Base-by-base conservation (phyloP, 1,140 invertebrate species). In the Brachionus rotundiformis region DNA sequence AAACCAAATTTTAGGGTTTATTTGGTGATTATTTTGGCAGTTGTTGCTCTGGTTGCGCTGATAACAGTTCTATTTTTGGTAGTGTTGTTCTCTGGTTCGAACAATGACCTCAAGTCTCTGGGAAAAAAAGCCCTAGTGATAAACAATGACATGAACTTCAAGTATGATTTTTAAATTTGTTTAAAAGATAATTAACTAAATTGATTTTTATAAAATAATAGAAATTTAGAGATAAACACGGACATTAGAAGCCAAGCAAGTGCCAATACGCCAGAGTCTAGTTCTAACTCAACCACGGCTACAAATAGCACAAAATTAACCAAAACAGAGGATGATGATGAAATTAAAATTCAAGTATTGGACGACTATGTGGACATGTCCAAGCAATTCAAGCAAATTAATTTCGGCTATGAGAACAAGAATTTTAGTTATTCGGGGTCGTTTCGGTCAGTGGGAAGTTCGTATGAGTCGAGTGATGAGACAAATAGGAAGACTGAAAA, bases 351-450 rank as follows among this genome's bases (percentile, higher is more conserved):
- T 44, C 33, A 73, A 73, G 68, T 73, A 2, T 44, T 73, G 1
- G 68, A 73, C 10, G 68, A 73, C 16, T 71, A 36, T 71, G 65
- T 71, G 19, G 65, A 71, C 65, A 36, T 71, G 65, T 36, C 29
- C 29, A 71, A 71, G n/a, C 16, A 41, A 8, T 73, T 47, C 25
- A 73, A 73, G 11, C 33, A 73, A 47, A 41, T 44, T 7, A 44
- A 73, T 44, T 73, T 44, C 25, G 68, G 36, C 41, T 73, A 73
- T 73, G 39, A 41, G 39, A 73, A 73, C 11, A 73, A 73, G 11
- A 73, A 73, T 73, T 73, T 73, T 44, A 73, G 68, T 27, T 73
- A 73, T 73, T 41, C 68, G 10, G 68, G 68, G 4, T 73, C 68
- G 41, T 73, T 73, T 73, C 19, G 36, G 3, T 73, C 68, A 2